phyloP scores from a whole-genome alignment of 2,113 vertebrate species.

The Lycaon pictus region DNA sequence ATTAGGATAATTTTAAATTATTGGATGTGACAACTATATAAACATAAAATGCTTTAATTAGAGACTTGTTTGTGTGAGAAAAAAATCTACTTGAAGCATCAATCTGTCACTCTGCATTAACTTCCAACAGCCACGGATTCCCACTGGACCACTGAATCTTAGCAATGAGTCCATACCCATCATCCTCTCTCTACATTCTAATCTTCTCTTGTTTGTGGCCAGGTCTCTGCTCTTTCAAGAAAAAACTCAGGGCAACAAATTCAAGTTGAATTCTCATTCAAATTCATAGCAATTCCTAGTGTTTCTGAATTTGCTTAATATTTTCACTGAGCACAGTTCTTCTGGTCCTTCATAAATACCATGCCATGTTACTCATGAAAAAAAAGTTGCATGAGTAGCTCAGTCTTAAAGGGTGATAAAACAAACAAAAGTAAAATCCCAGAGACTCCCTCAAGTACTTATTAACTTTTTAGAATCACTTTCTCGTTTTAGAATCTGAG shows the following conservation, averaged over 20 bases:
- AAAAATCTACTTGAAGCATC: background rate
- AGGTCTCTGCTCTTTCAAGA: conserved; percentile 34
- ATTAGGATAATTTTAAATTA: conserved; percentile 76
- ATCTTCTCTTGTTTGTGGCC: conserved; percentile 28
- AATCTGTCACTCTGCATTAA: conserved; percentile 67
- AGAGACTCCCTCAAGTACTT: conserved; percentile 53
- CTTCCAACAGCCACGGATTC: background rate
- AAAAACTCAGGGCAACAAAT: background rate
- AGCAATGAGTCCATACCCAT: background rate
- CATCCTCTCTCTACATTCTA: conserved; percentile 23
- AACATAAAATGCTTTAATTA: conserved; percentile 63
- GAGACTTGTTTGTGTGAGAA: conserved; percentile 43
- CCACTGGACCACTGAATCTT: conserved; percentile 13
- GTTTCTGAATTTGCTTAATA: conserved; percentile 69
- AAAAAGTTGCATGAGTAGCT: conserved; percentile 14
- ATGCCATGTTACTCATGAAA: conserved; percentile 28
- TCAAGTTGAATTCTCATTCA: conserved; percentile 67
- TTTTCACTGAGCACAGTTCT: conserved; percentile 44
- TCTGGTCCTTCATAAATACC: conserved; percentile 59
- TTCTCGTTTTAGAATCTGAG: conserved; percentile 27
- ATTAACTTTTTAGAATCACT: conserved; percentile 37
- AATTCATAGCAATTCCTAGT: conserved; percentile 32
- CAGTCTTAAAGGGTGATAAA: conserved; percentile 37
- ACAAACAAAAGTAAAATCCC: conserved; percentile 62
- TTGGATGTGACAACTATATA: conserved; percentile 71